Percentiles rank a stretch among this genome's conserved stretches.
Conservation (phyloP, 92 coral and sea anemone species). For the Zoanthus sansibaricus region DNA sequence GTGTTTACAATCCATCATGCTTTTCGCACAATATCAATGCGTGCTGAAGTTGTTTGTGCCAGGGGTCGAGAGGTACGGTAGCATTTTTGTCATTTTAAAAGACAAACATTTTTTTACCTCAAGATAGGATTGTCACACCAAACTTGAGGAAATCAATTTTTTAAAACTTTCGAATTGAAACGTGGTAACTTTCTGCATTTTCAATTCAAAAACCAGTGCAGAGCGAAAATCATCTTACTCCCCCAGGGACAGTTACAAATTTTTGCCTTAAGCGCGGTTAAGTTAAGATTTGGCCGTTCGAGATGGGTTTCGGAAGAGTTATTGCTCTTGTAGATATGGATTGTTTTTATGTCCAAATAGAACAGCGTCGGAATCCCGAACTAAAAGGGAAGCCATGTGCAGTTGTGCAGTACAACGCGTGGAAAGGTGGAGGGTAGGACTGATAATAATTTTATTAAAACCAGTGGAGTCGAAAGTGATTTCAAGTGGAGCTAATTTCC, state of each 20-base stretch:
- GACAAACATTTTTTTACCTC: neutral
- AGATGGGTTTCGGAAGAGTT: conserved; percentile 77
- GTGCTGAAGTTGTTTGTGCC: neutral
- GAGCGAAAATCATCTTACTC: neutral
- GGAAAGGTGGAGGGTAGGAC: conserved; percentile 98
- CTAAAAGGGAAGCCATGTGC: conserved; percentile 95
- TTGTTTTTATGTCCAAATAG: conserved; percentile 98
- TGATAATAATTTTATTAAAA: too few species aligned
- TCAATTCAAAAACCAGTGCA: neutral
- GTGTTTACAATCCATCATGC: conserved; percentile 89
- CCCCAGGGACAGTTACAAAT: neutral
- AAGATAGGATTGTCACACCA: neutral
- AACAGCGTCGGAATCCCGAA: conserved; percentile 88
- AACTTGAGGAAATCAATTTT: neutral
- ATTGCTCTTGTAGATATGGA: conserved; percentile 96
- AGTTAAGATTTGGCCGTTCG: neutral
- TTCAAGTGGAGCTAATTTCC: too few species aligned
- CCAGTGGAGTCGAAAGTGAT: too few species aligned
- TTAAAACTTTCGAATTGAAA: neutral
- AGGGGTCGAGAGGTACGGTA: conserved; percentile 15
- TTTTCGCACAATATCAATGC: conserved; percentile 48
- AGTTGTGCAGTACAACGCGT: conserved; percentile 92
- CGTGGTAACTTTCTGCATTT: neutral
- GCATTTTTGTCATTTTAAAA: neutral
- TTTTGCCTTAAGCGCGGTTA: neutral